Percentiles rank a stretch among this genome's conserved stretches.
phyloP scores from a whole-genome alignment of 2,888 invertebrate species.

The Heterodera filipjevi region DNA sequence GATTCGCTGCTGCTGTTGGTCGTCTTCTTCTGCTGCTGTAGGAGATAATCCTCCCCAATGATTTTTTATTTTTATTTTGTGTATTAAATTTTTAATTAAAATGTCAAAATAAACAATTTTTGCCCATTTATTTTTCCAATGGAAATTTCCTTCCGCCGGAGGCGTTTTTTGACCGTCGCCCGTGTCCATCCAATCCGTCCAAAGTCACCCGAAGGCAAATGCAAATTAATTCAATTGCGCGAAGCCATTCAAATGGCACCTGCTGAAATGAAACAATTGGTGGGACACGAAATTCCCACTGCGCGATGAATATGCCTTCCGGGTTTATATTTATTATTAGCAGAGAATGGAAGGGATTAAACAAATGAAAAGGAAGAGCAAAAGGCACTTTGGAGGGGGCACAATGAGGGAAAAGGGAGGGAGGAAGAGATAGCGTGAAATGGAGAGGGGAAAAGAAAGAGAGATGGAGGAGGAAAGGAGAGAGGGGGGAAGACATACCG shows the following conservation, averaged over 20 bases:
- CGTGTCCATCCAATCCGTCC: not conserved
- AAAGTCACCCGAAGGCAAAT: not conserved
- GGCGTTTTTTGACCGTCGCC: not conserved
- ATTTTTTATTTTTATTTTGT: not conserved
- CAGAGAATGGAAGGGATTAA: not conserved
- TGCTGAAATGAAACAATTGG: not conserved
- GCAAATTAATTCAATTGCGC: slow-evolving; percentile 1
- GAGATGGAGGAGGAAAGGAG: not conserved
- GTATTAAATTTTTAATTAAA: not conserved
- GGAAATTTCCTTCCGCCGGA: not conserved
- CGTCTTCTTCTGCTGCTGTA: not conserved
- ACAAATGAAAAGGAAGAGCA: too few species aligned
- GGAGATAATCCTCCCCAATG: not conserved
- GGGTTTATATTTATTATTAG: not conserved
- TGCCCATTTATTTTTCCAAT: not conserved
- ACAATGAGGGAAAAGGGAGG: not conserved
- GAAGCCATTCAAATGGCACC: slow-evolving; percentile 5
- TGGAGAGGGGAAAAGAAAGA: not conserved
- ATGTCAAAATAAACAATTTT: not conserved
- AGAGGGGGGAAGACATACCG: too few species aligned
- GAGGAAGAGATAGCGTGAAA: too few species aligned
- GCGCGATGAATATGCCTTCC: slow-evolving; percentile 3
- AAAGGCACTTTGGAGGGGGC: not conserved
- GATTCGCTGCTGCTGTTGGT: not conserved
- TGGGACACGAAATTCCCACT: not conserved